Conservation (phyloP, 2,888 invertebrate species). For the Machimus rusticus region DNA sequence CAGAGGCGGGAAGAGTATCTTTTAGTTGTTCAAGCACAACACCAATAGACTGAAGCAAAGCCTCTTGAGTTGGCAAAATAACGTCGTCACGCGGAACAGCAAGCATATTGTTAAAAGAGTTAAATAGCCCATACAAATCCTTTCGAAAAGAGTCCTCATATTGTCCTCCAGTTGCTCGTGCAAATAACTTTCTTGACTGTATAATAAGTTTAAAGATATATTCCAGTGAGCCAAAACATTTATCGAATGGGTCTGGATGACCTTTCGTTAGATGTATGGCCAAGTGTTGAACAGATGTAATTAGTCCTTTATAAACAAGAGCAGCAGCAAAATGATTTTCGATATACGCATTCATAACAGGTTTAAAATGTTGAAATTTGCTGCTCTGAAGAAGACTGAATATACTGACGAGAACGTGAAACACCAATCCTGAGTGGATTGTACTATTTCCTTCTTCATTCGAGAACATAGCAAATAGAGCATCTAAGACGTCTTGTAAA, state of each 20-base stretch:
- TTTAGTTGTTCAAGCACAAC: constrained; percentile 84
- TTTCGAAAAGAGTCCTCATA: constrained; percentile 86
- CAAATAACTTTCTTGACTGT: constrained; percentile 83
- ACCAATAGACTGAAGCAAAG: constrained; percentile 81
- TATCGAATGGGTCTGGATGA: constrained; percentile 87
- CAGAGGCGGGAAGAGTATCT: constrained; percentile 75
- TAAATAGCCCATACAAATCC: constrained; percentile 82
- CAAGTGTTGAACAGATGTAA: constrained; percentile 89
- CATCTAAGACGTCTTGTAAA: constrained; percentile 91
- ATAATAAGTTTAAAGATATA: constrained; percentile 93
- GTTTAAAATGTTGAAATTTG: constrained; percentile 93
- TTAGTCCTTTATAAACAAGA: constrained; percentile 88
- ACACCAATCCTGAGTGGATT: constrained; percentile 87
- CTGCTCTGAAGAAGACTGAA: constrained; percentile 88
- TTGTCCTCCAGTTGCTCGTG: constrained; percentile 85
- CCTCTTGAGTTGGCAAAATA: constrained; percentile 81
- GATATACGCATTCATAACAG: constrained; percentile 93
- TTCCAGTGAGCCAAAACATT: constrained; percentile 88
- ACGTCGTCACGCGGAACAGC: constrained; percentile 74
- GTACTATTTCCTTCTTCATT: constrained; percentile 92
- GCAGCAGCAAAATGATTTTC: constrained; percentile 94
- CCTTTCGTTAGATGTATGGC: constrained; percentile 86
- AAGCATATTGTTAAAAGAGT: constrained; percentile 80
- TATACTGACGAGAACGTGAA: constrained; percentile 90
- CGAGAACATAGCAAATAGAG: constrained; percentile 90